Percentiles rank a stretch among this genome's conserved stretches.
These are phyloP conservation scores for Drosophila asahinai DNA, from an alignment of 1,140 invertebrate genomes.

Conservation along the genomic window DNA sequence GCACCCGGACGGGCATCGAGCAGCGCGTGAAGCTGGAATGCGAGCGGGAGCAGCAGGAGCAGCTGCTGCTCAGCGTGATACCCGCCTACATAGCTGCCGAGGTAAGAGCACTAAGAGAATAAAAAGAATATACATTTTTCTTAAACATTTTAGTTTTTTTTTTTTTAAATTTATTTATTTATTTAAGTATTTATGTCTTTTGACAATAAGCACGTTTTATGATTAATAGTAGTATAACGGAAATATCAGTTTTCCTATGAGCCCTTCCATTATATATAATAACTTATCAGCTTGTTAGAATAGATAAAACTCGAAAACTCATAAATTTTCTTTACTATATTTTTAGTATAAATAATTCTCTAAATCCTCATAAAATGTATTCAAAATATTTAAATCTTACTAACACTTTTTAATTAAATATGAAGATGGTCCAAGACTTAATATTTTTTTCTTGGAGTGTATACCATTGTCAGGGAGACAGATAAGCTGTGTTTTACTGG, in stretches of 20 bases:
- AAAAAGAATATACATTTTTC: background rate
- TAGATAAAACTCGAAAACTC: no score
- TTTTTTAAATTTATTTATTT: no score
- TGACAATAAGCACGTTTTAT: no score
- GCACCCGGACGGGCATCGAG: constrained; percentile 95
- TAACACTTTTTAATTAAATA: no score
- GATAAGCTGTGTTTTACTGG: background rate
- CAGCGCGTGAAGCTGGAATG: constrained; percentile 96
- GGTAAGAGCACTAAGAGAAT: constrained; percentile 31
- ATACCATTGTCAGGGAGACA: background rate
- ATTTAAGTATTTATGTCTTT: no score
- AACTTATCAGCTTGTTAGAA: background rate
- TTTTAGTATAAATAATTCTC: no score
- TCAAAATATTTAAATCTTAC: background rate
- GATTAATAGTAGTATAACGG: no score
- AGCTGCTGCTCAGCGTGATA: constrained; percentile 95
- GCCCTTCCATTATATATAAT: background rate
- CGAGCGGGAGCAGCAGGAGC: constrained; percentile 96
- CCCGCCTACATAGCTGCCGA: constrained; percentile 90
- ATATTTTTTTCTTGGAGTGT: background rate
- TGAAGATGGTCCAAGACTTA: no score
- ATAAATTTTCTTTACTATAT: no score
- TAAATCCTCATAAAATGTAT: background rate
- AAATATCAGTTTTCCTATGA: no score
- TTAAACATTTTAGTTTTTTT: fast-evolving